These are phyloP conservation scores for Pangasius larnaudii DNA, from an alignment of 2,797 vertebrate species.

Conservation along the genomic window DNA sequence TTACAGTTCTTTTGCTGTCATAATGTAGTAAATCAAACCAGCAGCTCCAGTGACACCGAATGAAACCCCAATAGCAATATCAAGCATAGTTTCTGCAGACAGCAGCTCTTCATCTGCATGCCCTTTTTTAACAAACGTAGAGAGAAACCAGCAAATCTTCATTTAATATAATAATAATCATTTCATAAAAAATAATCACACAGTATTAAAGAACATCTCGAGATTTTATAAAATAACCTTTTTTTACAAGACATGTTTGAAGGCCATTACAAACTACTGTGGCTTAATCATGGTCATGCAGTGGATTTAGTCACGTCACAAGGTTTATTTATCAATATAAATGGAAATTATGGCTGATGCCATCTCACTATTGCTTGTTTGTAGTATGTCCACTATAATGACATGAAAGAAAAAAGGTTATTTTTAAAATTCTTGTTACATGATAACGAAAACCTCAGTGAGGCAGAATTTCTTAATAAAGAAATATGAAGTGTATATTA, in stretches of 20 bases:
- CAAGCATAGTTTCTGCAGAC: constrained; percentile 56
- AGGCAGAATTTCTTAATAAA: background rate
- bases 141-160: background rate
- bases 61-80: constrained; percentile 58
- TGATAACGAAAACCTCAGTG: background rate
- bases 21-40: constrained; percentile 30
- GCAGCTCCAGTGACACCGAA: constrained; percentile 13
- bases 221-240: background rate
- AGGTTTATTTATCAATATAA: too few species aligned
- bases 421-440: too few species aligned
- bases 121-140: background rate
- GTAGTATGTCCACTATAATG: too few species aligned
- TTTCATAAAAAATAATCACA: background rate
- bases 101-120: background rate
- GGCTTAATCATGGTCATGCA: too few species aligned
- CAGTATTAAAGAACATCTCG: background rate
- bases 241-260: background rate
- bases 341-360: too few species aligned
- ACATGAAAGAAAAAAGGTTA: too few species aligned
- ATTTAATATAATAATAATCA: background rate
- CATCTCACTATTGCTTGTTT: too few species aligned
- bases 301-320: too few species aligned
- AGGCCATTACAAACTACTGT: too few species aligned
- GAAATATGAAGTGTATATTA: background rate
- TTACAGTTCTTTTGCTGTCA: constrained; percentile 23